Evolutionary conservation across 2,888 invertebrate genomes (phyloP), one percentile per base, ranked within the genome.

Genomic region (Ypsolopha sequella): DNA sequence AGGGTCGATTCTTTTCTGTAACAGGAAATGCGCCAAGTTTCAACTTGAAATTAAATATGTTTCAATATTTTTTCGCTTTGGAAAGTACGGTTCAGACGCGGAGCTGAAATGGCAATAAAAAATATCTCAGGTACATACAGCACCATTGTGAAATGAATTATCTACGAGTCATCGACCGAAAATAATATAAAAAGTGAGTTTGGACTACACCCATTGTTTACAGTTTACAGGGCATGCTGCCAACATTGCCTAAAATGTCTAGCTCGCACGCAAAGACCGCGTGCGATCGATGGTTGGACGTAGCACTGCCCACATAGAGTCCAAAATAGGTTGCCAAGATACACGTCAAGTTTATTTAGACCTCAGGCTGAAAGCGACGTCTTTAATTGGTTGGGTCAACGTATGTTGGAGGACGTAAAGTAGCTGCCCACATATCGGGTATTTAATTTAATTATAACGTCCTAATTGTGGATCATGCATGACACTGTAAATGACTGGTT

Each of bases 291-390:
- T 62, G 4, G 11, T 65, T 63, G 68, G 68, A 65, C 58, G 68
- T 71, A 65, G 68, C 65, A 52, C 55, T 66, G 55, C 77, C 79
- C 66, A 80, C 78, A 60, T 61, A 59, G 51, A 55, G 60, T 61
- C 66, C 59, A 61, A 76, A 74, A 79, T 80, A 78, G 66, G 64
- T 54, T 61, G 52, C 55, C 43, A n/a, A 10, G 52, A 56, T 55
- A 55, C 50, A 52, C 45, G 53, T 54, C 36, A 60, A 59, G 35
- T 39, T 10, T 39, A 39, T 39, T 39, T 9, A 10, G 10, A 36
- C 38, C 41, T 34, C 45, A 36, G 41, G 24, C 2, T 24, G 24
- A 24, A 24, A 24, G 24, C 24, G 24, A 2, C 4, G 24, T 4
- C 24, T 24, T 24, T 4, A 24, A 24, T 2, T 24, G 24, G 24